Evolutionary conservation across 2,888 invertebrate species (phyloP).

Genomic region (Meiosimyza decipiens): DNA sequence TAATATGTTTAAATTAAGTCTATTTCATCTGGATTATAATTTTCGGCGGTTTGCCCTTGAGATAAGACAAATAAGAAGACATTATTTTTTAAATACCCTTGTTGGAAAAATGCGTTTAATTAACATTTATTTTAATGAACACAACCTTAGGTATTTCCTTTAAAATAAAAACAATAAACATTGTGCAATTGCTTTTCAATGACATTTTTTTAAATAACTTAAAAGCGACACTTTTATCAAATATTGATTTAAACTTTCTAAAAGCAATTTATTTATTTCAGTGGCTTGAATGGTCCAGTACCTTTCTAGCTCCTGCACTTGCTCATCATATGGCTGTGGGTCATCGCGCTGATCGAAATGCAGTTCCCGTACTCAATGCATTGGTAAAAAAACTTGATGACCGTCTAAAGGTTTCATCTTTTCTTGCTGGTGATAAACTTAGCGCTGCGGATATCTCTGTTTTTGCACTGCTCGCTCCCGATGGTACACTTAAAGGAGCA

Average conservation of each 20-base stretch:
- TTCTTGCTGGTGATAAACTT: constrained; percentile 72
- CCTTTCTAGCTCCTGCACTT: constrained; percentile 71
- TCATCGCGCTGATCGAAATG: constrained; percentile 69
- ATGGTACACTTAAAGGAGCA: constrained; percentile 72
- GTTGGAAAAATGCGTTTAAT: too few species aligned
- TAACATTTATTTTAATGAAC: too few species aligned
- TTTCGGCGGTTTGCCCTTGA: constrained; percentile 21
- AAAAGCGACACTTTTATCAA: too few species aligned
- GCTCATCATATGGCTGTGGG: constrained; percentile 69
- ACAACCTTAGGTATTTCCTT: too few species aligned
- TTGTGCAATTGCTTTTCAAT: too few species aligned
- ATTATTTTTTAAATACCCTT: too few species aligned
- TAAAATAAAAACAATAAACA: too few species aligned
- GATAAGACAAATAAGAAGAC: neutral
- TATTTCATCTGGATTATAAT: constrained; percentile 4
- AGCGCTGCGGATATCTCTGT: constrained; percentile 78
- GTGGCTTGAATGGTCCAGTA: constrained; percentile 78
- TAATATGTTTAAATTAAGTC: neutral
- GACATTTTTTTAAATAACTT: too few species aligned
- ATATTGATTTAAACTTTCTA: too few species aligned
- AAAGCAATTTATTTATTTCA: constrained; percentile 52
- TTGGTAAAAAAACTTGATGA: constrained; percentile 72
- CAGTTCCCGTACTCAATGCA: constrained; percentile 70
- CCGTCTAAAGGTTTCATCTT: constrained; percentile 69
- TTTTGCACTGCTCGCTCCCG: constrained; percentile 80